Conservation (phyloP, 2,797 vertebrate genomes). For the Lophotriccus pileatus region DNA sequence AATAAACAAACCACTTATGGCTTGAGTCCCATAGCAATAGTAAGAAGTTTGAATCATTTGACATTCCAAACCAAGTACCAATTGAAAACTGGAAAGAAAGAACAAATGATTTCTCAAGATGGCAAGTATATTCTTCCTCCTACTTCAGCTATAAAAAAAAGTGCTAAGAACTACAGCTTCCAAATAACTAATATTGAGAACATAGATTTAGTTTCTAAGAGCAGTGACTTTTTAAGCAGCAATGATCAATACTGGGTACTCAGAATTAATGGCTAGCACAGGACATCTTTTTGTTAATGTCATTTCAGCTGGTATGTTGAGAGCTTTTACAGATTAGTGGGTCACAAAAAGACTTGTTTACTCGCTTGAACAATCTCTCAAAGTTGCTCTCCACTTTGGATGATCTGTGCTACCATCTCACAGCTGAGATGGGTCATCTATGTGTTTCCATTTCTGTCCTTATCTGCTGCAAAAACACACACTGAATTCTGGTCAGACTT, state of each 20-base stretch:
- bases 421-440: not conserved
- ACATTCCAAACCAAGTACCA: not conserved
- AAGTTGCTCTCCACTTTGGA: not conserved
- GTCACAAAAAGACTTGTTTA: not conserved
- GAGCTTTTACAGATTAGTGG: not conserved
- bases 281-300: not conserved
- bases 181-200: not conserved
- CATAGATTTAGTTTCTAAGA: not conserved
- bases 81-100: not conserved
- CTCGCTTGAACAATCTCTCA: not conserved
- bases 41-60: not conserved
- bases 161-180: not conserved
- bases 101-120: not conserved
- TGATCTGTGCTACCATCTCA: not conserved
- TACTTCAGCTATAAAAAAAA: not conserved
- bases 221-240: not conserved
- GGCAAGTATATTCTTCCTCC: not conserved
- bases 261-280: not conserved
- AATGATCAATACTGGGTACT: not conserved
- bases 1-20: not conserved
- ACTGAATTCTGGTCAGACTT: not conserved
- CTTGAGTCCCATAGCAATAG: not conserved
- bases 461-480: not conserved
- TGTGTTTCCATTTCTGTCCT: not conserved
- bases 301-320: not conserved